These are phyloP conservation scores for Ophion ventricosus DNA, from an alignment of 2,888 invertebrate species.

Conservation along the genomic window DNA sequence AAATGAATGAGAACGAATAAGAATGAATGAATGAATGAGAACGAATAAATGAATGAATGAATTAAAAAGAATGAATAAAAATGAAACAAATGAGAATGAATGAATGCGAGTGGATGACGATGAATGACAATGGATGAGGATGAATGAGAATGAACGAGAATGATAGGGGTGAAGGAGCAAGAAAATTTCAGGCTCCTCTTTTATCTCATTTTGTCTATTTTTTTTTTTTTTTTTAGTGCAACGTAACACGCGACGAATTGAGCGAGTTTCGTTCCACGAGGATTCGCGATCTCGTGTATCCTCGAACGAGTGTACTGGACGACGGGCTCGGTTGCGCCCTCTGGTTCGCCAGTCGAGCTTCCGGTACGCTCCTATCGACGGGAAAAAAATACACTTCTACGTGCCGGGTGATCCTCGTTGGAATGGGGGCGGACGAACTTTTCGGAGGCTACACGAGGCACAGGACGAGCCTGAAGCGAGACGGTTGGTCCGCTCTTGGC, in stretches of 20 bases:
- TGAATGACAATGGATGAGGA: too few relatives aligned
- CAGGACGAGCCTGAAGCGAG: slow-evolving; percentile 88
- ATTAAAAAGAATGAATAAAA: too few relatives aligned
- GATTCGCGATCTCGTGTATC: slow-evolving; percentile 92
- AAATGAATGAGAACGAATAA: too few relatives aligned
- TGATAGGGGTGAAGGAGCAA: too few relatives aligned
- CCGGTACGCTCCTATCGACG: slow-evolving; percentile 82
- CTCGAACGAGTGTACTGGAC: slow-evolving; percentile 94
- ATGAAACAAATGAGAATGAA: too few relatives aligned
- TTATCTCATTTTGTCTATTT: too few relatives aligned
- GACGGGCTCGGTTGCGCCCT: slow-evolving; percentile 98
- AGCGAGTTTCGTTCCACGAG: slow-evolving; percentile 84
- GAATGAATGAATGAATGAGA: too few relatives aligned
- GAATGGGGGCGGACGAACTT: slow-evolving; percentile 98
- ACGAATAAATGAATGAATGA: too few relatives aligned
- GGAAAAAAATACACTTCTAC: slow-evolving; percentile 84
- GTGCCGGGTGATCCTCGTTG: slow-evolving; percentile 91
- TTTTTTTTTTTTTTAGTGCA: slow-evolving; percentile 83
- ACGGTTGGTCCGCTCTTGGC: slow-evolving; percentile 84
- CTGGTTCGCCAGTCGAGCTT: slow-evolving; percentile 96
- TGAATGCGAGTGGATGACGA: too few relatives aligned
- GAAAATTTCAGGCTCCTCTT: too few relatives aligned
- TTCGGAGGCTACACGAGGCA: slow-evolving; percentile 97
- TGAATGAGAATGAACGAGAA: too few relatives aligned
- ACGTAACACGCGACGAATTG: slow-evolving; percentile 89